Evolutionary conservation across 2,113 vertebrate species (phyloP).

Genomic region (Piaya cayana): DNA sequence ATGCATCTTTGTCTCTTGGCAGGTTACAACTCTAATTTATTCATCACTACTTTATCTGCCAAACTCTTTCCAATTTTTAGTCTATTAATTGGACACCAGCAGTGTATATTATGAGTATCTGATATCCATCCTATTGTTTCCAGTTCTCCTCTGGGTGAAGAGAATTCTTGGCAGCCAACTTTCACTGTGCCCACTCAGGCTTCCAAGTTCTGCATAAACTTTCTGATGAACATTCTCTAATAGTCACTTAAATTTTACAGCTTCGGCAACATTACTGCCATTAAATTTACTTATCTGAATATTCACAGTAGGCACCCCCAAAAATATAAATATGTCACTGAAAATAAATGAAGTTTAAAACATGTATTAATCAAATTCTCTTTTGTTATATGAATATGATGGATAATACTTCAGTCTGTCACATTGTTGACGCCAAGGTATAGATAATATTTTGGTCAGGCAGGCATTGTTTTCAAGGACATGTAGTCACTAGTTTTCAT

Average conservation of each 20-base stretch:
- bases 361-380: neutral
- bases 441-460: neutral
- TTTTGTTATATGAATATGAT: neutral
- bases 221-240: conserved; percentile 21
- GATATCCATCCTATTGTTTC: conserved; percentile 21
- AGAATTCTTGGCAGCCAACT: neutral
- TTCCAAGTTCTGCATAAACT: conserved; percentile 13
- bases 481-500: neutral
- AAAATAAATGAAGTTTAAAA: neutral
- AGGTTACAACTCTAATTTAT: conserved; percentile 34
- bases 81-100: conserved; percentile 55
- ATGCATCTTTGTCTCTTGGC: neutral
- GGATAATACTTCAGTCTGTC: neutral
- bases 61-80: conserved; percentile 25
- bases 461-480: neutral
- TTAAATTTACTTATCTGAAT: conserved; percentile 13
- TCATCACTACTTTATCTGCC: conserved; percentile 37
- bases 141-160: conserved; percentile 18
- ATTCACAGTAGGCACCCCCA: neutral
- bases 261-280: neutral
- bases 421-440: neutral
- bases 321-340: neutral
- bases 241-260: conserved; percentile 32
- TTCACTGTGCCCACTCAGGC: conserved; percentile 1
- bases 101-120: neutral